A percentile compares a stretch with the other conserved stretches of the same genome.
phyloP scores from a whole-genome alignment of 2,797 vertebrate species.

The Aeoliscus strigatus region DNA sequence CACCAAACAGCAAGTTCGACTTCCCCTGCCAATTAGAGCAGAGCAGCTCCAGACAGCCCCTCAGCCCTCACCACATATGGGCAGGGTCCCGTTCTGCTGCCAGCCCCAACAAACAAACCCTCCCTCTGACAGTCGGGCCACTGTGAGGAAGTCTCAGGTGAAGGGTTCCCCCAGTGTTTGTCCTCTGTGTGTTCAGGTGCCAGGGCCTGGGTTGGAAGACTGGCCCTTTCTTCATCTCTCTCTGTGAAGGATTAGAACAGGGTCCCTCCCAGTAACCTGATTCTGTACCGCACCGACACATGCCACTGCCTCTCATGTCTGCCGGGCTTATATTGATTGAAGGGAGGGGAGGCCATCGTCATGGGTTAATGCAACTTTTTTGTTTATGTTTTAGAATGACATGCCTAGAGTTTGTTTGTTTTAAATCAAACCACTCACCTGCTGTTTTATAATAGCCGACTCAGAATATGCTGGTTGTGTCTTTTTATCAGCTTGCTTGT shows the following conservation, averaged over 20 bases:
- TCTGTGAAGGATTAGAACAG: constrained; percentile 45
- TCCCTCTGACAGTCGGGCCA: constrained; percentile 47
- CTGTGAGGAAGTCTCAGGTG: constrained; percentile 56
- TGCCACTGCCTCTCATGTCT: constrained; percentile 28
- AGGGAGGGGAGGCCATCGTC: constrained; percentile 15
- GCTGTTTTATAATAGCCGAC: constrained; percentile 52
- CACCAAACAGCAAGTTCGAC: constrained; percentile 32
- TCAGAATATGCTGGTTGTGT: constrained; percentile 27
- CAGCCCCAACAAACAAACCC: constrained; percentile 30
- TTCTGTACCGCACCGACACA: constrained; percentile 54
- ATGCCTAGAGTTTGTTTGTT: too few relatives aligned
- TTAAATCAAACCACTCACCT: constrained; percentile 35
- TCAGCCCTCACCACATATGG: constrained; percentile 52
- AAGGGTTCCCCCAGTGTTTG: constrained; percentile 31
- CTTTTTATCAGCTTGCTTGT: constrained; percentile 61
- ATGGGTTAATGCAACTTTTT: too few relatives aligned
- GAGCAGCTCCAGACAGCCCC: constrained; percentile 33
- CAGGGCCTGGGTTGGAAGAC: constrained; percentile 42
- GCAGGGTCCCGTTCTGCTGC: constrained; percentile 33
- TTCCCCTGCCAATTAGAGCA: constrained; percentile 51
- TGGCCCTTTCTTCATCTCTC: constrained; percentile 55
- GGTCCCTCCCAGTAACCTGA: constrained; percentile 49
- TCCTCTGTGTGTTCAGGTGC: constrained; percentile 66
- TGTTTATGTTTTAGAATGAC: too few relatives aligned
- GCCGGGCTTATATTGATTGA: constrained; percentile 28